Conservation (phyloP, 2,888 invertebrate genomes). For the Acrocera orbiculus region DNA sequence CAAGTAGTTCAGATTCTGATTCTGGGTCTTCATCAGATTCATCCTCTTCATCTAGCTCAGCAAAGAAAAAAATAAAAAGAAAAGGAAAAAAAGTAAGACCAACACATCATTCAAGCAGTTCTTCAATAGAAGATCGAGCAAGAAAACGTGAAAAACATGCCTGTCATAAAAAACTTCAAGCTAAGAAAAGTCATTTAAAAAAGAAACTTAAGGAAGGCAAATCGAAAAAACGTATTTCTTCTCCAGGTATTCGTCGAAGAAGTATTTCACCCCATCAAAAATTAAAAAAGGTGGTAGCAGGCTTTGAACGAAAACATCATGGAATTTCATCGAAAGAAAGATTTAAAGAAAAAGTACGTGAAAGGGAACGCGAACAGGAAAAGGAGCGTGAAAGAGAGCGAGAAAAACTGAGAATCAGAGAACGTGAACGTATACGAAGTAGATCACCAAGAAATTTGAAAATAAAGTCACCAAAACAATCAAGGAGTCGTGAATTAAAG, state of each 20-base stretch:
- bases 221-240: slow-evolving; percentile 21
- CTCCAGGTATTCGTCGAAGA: slow-evolving; percentile 11
- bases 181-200: slow-evolving; percentile 27
- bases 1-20: slow-evolving; percentile 23
- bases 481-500: slow-evolving; percentile 36
- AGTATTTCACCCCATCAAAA: slow-evolving; percentile 18
- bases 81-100: slow-evolving; percentile 3
- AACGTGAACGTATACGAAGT: slow-evolving; percentile 32
- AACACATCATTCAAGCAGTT: slow-evolving; percentile 37
- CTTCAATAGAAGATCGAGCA: slow-evolving; percentile 39
- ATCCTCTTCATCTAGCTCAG: slow-evolving; percentile 22
- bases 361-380: slow-evolving; percentile 34
- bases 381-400: slow-evolving; percentile 34
- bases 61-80: slow-evolving; percentile 7
- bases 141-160: slow-evolving; percentile 28
- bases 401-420: slow-evolving; percentile 29
- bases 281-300: slow-evolving; percentile 19
- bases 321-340: slow-evolving; percentile 25
- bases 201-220: slow-evolving; percentile 28
- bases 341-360: slow-evolving; percentile 21
- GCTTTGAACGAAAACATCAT: slow-evolving; percentile 22
- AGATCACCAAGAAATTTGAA: slow-evolving; percentile 37
- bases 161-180: slow-evolving; percentile 27
- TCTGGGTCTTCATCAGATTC: slow-evolving; percentile 24
- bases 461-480: slow-evolving; percentile 34